Evolutionary conservation across 2,888 invertebrate genomes (phyloP).

Genomic region (Meghimatium bilineatum): DNA sequence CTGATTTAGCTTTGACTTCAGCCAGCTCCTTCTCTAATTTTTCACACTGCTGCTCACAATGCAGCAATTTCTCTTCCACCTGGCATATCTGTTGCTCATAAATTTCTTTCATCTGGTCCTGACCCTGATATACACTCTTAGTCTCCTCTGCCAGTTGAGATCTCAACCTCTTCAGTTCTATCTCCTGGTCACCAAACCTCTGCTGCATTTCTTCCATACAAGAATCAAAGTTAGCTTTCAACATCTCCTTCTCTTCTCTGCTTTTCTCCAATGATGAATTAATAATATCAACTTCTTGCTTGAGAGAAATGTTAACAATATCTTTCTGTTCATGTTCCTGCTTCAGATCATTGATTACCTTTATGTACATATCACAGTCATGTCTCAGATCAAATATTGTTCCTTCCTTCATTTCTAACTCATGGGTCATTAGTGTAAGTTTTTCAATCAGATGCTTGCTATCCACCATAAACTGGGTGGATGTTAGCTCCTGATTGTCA

Average conservation of each 20-base stretch:
- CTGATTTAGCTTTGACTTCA: conserved; percentile 30
- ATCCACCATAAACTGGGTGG: conserved; percentile 37
- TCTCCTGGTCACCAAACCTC: conserved; percentile 48
- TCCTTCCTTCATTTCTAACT: conserved; percentile 27
- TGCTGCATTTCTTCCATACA: conserved; percentile 56
- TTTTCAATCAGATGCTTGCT: conserved; percentile 38
- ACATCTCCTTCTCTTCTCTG: conserved; percentile 54
- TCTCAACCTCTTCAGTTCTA: conserved; percentile 46
- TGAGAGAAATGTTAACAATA: conserved; percentile 10
- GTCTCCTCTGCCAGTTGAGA: conserved; percentile 53
- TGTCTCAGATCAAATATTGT: conserved; percentile 19
- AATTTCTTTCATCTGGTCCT: conserved; percentile 53
- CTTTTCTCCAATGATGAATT: conserved; percentile 30
- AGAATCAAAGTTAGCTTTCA: conserved; percentile 55
- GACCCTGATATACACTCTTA: conserved; percentile 51
- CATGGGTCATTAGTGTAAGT: conserved; percentile 18
- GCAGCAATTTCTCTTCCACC: conserved; percentile 50
- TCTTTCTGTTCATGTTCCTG: conserved; percentile 52
- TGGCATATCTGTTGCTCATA: conserved; percentile 55
- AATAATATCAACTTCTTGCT: conserved; percentile 35
- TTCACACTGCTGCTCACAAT: conserved; percentile 38
- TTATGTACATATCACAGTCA: conserved; percentile 36
- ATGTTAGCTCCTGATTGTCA: conserved; percentile 31
- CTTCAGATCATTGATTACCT: conserved; percentile 45
- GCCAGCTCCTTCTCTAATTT: conserved; percentile 40